Base-by-base conservation (phyloP, 2,113 vertebrate species). In the Gymnogyps californianus region DNA sequence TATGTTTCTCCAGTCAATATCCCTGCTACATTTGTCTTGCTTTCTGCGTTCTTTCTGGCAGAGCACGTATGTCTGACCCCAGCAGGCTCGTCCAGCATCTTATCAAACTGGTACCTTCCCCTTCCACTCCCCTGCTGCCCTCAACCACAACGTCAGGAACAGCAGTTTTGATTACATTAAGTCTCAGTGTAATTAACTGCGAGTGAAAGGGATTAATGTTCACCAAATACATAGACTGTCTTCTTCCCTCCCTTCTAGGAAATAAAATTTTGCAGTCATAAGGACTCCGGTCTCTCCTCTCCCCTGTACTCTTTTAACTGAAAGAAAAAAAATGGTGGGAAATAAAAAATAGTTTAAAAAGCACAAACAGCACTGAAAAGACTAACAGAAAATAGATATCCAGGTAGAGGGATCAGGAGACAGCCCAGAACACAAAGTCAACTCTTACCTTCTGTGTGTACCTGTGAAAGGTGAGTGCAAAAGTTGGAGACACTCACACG, bases 401-500 rank as follows among this genome's bases (percentile, higher is more conserved):
- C 74, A 66, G 47, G 66, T 20, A 80, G 64, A 79, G 32, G 65
- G 38, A 57, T 40, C 28, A 76, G 79, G 47, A 91, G 14, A 52
- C 28, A 83, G 64, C 34, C n/a, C 47, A 87, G 59, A 89, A 90
- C 22, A 71, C 80, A 59, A 79, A 83, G 17, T 6, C 28, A 87
- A 0, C 28, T 42, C 96, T 95, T 98, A 98, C 97, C 97, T 97
- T 90, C 76, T 26, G 44, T 1, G 1, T n/a, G 34, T 83, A 66
- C 57, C 36, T 59, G 66, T 59, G 52, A 47, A 75, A 83, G 72
- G 66, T 46, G 66, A 93, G 57, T 2, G 70, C 38, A 51, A 34
- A 89, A 85, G 51, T 9, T 95, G 87, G 87, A 89, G 71, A 71
- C 36, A 13, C 21, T 51, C 59, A 71, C 14, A 36, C 77, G 47